Conservation (phyloP, 2,888 invertebrate species). For the Caenorhabditis becei region DNA sequence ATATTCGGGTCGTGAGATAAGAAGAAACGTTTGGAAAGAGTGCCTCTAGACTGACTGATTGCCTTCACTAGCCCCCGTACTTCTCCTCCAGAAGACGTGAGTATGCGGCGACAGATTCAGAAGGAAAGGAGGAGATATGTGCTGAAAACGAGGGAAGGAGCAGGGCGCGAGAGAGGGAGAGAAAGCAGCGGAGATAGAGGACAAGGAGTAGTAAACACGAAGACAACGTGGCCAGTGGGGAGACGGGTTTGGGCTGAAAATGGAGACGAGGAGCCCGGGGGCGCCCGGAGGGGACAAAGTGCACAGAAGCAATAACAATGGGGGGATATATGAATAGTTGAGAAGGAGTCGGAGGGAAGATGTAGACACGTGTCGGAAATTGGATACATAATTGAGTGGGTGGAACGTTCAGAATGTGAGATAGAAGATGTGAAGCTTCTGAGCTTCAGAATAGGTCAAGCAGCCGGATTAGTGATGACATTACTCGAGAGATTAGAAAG, state of each 20-base stretch:
- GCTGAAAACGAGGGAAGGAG: conserved; percentile 35
- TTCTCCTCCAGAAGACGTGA: conserved; percentile 14
- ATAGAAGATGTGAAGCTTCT: too few relatives aligned
- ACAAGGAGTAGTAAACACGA: conserved; percentile 44
- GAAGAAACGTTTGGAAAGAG: too few relatives aligned
- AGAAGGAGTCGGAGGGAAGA: background rate
- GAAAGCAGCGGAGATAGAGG: conserved; percentile 38
- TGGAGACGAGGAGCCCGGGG: conserved; percentile 20
- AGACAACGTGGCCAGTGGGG: conserved; percentile 23
- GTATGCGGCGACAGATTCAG: conserved; percentile 40
- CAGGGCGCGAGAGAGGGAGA: conserved; percentile 14
- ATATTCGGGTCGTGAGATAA: too few relatives aligned
- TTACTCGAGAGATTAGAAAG: too few relatives aligned
- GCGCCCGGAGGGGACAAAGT: conserved; percentile 10
- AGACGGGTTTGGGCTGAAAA: conserved; percentile 46
- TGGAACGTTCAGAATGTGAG: too few relatives aligned
- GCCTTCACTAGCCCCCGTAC: background rate
- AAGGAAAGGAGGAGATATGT: conserved; percentile 36
- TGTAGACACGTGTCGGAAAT: background rate
- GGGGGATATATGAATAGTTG: conserved; percentile 43
- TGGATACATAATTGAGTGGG: background rate
- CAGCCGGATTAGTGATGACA: too few relatives aligned
- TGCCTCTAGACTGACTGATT: background rate
- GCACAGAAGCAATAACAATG: conserved; percentile 47
- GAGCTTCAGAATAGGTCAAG: too few relatives aligned